Evolutionary conservation across 2,888 invertebrate species (phyloP).

Genomic region (Myopa testacea): DNA sequence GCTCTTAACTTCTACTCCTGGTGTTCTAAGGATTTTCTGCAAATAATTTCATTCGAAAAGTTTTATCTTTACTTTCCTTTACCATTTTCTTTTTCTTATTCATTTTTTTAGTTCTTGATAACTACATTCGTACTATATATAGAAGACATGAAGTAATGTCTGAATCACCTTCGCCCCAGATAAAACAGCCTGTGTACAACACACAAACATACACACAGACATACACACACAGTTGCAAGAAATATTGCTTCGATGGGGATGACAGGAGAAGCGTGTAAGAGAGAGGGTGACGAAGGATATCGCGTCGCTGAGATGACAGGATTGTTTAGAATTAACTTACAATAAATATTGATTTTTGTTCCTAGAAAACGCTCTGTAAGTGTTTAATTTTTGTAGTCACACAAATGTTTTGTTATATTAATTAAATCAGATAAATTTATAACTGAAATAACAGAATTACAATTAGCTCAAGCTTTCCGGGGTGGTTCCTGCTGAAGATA

Average conservation of each 20-base stretch:
- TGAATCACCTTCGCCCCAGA: conserved; percentile 15
- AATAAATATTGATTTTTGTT: conserved; percentile 26
- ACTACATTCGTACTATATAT: background rate
- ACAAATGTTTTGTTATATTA: too few relatives aligned
- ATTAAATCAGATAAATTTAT: too few relatives aligned
- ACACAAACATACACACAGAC: background rate
- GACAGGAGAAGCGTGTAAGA: background rate
- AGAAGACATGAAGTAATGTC: conserved; percentile 18
- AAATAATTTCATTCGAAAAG: conserved; percentile 1
- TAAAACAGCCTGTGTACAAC: conserved; percentile 7
- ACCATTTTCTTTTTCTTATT: background rate
- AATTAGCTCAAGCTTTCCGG: too few relatives aligned
- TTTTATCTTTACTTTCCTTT: conserved; percentile 10
- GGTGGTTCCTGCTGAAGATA: too few relatives aligned
- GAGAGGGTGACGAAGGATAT: background rate
- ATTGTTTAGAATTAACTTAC: background rate
- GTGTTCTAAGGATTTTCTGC: background rate
- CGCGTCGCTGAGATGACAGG: background rate
- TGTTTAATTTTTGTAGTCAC: background rate
- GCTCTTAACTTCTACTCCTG: background rate
- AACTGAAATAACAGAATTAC: too few relatives aligned
- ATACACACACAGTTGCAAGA: background rate
- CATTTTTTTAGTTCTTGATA: background rate
- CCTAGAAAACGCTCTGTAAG: conserved; percentile 1
- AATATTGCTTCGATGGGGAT: background rate